Evolutionary conservation across 1,140 invertebrate species (phyloP), one percentile per base, ranked within the genome.

Genomic region (Druon quercuslanigerum): DNA sequence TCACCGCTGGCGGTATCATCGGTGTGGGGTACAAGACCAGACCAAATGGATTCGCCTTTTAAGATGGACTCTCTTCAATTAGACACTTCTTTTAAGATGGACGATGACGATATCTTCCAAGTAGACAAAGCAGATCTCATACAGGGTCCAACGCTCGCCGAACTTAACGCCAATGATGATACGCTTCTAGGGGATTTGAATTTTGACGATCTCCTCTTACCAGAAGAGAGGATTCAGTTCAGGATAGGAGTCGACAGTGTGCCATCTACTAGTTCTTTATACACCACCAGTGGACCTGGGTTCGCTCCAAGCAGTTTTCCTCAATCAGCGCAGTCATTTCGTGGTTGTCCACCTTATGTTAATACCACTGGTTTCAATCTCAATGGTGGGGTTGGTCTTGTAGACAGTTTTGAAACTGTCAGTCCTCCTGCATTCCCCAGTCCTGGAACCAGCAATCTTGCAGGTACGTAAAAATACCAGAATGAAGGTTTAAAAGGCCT

Each of bases 101-200:
- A 97, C 83, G 96, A 97, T 84, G 96, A 97, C 87, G 96, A 97
- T 86, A 96, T 97, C 80, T 97, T 97, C 87, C 96, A 97, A 92
- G 95, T 97, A 54, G 96, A 97, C 87, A 96, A 97, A 90, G 94
- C 95, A 57, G 96, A 97, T 91, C 92, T 97, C 46, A 94, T 96
- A 82, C 93, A 95, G 81, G 96, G 96, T 1, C 96, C 96, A 2
- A 98, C 96, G 75, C 90, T 98, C 57, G 96, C 96, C 0, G 96
- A 98, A 89, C 90, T 98, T 12, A 97, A 97, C 91, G 95, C 95
- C 33, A 96, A 96, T 85, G 96, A 96, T 85, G 96, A 97, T 77
- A 96, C 95, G 19, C 91, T 96, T 5, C 84, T 96, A 33, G 95
- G 95, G 77, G 96, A 97, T 90, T 92, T 97, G 50, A 97, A 96